A percentile compares a stretch with the other conserved stretches of the same genome.
Evolutionary conservation across 2,113 vertebrate genomes (phyloP).

Genomic region (Oryzias celebensis): DNA sequence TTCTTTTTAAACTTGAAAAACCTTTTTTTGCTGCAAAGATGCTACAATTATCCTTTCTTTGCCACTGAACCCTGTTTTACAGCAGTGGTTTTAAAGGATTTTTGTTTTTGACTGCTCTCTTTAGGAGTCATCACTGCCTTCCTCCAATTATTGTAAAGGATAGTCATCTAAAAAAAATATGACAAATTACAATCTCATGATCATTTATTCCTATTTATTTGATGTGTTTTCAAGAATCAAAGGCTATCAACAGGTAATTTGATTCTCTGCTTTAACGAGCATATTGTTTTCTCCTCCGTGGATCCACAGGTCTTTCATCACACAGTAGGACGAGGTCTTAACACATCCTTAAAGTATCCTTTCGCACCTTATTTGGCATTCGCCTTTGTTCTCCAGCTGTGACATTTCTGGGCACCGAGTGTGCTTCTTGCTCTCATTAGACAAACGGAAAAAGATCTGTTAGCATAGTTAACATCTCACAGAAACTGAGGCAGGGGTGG

Average conservation of each 20-base stretch:
- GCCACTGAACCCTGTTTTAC: no score
- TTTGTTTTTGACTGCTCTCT: no score
- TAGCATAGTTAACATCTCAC: conserved; percentile 15
- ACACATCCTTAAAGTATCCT: conserved; percentile 5
- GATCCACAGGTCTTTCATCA: not conserved
- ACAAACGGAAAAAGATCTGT: conserved; percentile 8
- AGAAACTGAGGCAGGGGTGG: conserved; percentile 19
- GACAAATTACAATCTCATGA: no score
- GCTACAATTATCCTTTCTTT: no score
- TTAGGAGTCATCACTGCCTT: no score
- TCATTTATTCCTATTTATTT: not conserved
- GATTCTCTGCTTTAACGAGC: not conserved
- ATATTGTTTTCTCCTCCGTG: not conserved
- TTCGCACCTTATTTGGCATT: conserved; percentile 1
- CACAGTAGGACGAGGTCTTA: conserved; percentile 7
- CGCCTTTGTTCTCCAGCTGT: conserved; percentile 19
- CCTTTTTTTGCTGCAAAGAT: no score
- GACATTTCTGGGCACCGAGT: conserved; percentile 13
- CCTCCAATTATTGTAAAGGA: no score
- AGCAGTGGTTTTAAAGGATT: no score
- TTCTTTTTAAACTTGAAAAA: no score
- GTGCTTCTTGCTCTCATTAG: conserved; percentile 21
- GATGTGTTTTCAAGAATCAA: not conserved
- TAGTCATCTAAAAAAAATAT: no score
- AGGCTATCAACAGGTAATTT: not conserved